A percentile compares a stretch with the other conserved stretches of the same genome.
Evolutionary conservation across 2,797 vertebrate genomes (phyloP).

Genomic region (Agapornis canus): DNA sequence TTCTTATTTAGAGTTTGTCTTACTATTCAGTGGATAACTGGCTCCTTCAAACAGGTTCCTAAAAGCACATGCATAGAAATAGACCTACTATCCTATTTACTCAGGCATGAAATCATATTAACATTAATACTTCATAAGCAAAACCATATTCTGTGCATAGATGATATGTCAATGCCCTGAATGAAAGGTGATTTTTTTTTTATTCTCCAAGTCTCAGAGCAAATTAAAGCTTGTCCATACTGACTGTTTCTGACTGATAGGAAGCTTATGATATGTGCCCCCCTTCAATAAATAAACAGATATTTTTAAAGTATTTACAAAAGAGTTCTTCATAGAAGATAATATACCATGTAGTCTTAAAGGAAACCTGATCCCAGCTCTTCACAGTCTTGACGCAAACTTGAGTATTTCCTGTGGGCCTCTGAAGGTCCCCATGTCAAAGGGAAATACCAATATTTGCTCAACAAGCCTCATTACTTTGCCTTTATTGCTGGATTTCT

Average conservation of each 20-base stretch:
- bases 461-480: not conserved
- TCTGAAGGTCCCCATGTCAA: not conserved
- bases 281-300: not conserved
- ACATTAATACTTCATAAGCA: not conserved
- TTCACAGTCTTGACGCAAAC: not conserved
- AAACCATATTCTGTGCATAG: not conserved
- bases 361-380: not conserved
- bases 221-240: constrained; percentile 18
- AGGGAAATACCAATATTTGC: not conserved
- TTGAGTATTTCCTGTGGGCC: not conserved
- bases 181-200: not conserved
- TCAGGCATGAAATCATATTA: not conserved
- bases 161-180: not conserved
- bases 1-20: not conserved
- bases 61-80: not conserved
- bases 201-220: not conserved
- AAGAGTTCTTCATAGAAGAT: not conserved
- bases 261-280: not conserved
- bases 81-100: not conserved
- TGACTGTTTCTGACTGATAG: not conserved
- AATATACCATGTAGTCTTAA: not conserved
- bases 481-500: not conserved
- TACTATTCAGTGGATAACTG: not conserved
- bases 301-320: not conserved
- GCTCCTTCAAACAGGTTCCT: not conserved